Evolutionary conservation across 2,797 vertebrate genomes (phyloP).

Genomic region (Chrosomus eos): DNA sequence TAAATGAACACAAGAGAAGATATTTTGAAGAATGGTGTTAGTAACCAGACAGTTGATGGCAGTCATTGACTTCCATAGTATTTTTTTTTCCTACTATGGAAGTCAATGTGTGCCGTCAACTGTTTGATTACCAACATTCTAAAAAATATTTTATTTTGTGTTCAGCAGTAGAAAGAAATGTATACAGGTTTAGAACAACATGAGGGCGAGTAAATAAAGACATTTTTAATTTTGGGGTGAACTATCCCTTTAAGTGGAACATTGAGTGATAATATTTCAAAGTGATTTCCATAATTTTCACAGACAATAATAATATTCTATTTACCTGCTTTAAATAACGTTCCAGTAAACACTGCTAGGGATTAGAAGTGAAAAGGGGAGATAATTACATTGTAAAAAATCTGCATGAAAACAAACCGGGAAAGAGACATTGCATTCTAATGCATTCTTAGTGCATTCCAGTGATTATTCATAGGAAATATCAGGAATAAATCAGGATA

Average conservation of each 20-base stretch:
- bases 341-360: no score
- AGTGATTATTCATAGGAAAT: neutral
- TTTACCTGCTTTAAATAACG: no score
- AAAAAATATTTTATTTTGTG: neutral
- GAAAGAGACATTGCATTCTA: neutral
- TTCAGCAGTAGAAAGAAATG: neutral
- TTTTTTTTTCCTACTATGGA: neutral
- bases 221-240: neutral
- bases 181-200: neutral
- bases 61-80: no score
- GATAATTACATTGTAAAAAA: neutral
- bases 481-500: neutral
- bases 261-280: neutral
- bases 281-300: neutral
- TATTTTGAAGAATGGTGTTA: neutral
- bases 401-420: neutral
- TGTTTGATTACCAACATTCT: neutral
- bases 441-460: neutral
- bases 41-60: no score
- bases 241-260: neutral
- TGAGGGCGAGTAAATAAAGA: neutral
- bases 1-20: neutral
- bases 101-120: neutral
- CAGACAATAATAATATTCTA: neutral
- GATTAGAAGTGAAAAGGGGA: no score